Evolutionary conservation across 1,140 invertebrate species (phyloP).

Genomic region (Drosophila sproati): DNA sequence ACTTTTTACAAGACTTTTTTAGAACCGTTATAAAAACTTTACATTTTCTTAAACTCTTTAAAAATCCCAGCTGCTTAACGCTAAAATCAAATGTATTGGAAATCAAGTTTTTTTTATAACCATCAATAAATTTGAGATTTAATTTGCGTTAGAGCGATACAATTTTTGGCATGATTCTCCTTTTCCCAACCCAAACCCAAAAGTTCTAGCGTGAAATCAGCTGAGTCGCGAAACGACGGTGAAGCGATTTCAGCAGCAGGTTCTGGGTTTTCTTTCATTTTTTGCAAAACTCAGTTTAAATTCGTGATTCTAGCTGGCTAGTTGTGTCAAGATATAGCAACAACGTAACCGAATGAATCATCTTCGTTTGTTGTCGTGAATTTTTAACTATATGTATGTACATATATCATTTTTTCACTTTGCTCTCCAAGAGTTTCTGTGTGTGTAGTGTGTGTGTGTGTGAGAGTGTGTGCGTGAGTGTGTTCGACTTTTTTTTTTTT

Average conservation of each 20-base stretch:
- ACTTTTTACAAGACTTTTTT: too few relatives aligned
- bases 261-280: conserved; percentile 59
- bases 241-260: conserved; percentile 47
- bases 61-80: too few relatives aligned
- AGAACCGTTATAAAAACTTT: too few relatives aligned
- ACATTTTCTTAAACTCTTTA: too few relatives aligned
- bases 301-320: conserved; percentile 60
- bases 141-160: not conserved
- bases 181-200: conserved; percentile 19
- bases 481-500: conserved; percentile 35
- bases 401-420: conserved; percentile 36
- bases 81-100: too few relatives aligned
- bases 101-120: not conserved
- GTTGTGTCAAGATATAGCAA: conserved; percentile 53
- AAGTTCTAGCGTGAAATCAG: conserved; percentile 38
- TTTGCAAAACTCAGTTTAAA: conserved; percentile 62
- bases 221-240: conserved; percentile 30
- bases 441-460: not conserved
- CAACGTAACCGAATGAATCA: conserved; percentile 59
- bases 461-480: conserved; percentile 6
- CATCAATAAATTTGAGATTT: not conserved
- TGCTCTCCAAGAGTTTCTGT: conserved; percentile 5
- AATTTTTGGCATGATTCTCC: not conserved
- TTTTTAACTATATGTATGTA: conserved; percentile 23
- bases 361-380: conserved; percentile 52